Conservation (phyloP, 1,140 invertebrate species). For the Myzus persicae region DNA sequence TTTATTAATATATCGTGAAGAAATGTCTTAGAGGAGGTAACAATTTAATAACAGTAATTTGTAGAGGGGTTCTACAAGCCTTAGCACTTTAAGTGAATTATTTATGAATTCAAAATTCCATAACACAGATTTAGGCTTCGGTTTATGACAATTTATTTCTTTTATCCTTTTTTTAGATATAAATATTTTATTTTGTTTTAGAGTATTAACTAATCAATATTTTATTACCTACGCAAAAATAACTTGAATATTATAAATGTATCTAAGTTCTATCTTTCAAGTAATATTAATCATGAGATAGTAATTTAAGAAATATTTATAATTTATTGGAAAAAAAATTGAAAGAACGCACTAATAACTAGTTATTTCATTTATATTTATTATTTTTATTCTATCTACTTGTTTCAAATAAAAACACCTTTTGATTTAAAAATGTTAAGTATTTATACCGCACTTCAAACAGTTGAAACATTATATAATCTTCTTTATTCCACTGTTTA, state of each 20-base stretch:
- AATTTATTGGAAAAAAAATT: neutral
- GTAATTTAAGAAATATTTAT: neutral
- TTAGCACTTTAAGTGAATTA: neutral
- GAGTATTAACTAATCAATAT: too few species aligned
- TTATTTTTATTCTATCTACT: too few species aligned
- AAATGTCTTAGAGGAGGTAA: neutral
- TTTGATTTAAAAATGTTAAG: too few species aligned
- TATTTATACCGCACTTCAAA: too few species aligned
- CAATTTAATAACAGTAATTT: neutral
- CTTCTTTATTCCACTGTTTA: too few species aligned
- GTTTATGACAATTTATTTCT: neutral
- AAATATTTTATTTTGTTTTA: neutral
- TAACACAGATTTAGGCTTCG: neutral
- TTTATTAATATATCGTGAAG: neutral
- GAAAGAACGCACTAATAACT: neutral
- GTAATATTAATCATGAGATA: neutral
- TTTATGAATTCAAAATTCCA: neutral
- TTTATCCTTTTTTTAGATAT: neutral
- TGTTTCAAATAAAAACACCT: too few species aligned
- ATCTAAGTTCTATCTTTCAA: neutral
- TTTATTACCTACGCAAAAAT: neutral
- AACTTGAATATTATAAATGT: neutral
- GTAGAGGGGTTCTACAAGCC: neutral
- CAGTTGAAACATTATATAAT: too few species aligned
- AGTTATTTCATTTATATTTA: neutral